A percentile compares a stretch with the other conserved stretches of the same genome.
These are phyloP conservation scores for Anthoscopus minutus DNA, from an alignment of 2,113 vertebrate species.

Conservation along the genomic window DNA sequence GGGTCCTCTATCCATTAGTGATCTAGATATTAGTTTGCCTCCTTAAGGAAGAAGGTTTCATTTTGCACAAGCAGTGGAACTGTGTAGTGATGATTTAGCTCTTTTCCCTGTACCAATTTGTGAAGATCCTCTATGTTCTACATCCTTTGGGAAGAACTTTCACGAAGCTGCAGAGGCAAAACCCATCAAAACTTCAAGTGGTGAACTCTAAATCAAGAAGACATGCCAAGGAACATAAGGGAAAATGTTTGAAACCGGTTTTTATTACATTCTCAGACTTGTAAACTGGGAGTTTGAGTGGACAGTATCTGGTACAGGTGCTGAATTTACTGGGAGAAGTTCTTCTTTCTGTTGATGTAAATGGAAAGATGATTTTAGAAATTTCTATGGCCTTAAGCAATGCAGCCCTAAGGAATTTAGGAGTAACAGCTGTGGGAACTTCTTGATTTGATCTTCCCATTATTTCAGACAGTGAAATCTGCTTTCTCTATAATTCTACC, in stretches of 20 bases:
- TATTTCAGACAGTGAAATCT: constrained; percentile 3
- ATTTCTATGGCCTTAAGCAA: neutral
- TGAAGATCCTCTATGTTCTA: neutral
- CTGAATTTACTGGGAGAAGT: neutral
- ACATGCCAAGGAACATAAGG: neutral
- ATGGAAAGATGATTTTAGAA: neutral
- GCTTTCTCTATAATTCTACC: neutral
- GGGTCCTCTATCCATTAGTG: neutral
- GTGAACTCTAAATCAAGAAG: neutral
- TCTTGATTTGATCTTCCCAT: neutral
- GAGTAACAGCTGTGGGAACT: neutral
- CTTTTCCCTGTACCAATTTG: neutral
- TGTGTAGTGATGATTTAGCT: neutral
- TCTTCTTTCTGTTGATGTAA: neutral
- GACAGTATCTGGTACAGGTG: neutral
- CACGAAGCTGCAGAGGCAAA: neutral
- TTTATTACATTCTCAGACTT: neutral
- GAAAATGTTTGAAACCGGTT: neutral
- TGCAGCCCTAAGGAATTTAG: neutral
- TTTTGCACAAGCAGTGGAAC: neutral
- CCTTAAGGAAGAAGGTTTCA: neutral
- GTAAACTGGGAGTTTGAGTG: neutral
- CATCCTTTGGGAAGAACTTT: neutral
- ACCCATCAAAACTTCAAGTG: neutral
- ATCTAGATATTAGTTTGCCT: neutral